Percentiles rank a stretch among this genome's conserved stretches.
phyloP scores from a whole-genome alignment of 2,888 invertebrate genomes.

The Drosophila melanosoma region DNA sequence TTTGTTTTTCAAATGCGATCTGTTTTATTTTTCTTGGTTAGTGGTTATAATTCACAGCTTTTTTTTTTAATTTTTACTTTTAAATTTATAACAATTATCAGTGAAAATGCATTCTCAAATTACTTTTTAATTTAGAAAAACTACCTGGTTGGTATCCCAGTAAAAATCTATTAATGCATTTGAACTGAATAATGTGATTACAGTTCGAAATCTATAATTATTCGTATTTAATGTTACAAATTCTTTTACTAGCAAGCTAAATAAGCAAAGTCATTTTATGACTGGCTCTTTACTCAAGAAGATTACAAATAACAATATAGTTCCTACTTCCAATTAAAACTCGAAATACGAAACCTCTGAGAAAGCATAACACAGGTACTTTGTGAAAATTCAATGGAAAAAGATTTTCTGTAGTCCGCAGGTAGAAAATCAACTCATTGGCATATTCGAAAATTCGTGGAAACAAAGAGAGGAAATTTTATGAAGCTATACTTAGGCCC shows the following conservation, averaged over 20 bases:
- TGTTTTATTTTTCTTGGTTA: not conserved
- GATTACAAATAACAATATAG: not conserved
- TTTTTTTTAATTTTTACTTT: not conserved
- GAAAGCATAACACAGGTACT: slow-evolving; percentile 55
- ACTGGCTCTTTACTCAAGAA: not conserved
- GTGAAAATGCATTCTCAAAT: not conserved
- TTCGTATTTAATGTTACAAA: not conserved
- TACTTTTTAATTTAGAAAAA: not conserved
- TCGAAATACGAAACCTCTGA: slow-evolving; percentile 27
- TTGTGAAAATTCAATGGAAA: slow-evolving; percentile 62
- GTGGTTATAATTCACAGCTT: not conserved
- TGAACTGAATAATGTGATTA: not conserved
- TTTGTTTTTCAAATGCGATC: slow-evolving; percentile 28
- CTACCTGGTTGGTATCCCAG: not conserved
- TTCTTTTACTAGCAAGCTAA: not conserved
- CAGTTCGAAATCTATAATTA: not conserved
- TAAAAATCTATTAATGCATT: not conserved
- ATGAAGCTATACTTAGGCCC: slow-evolving; percentile 9
- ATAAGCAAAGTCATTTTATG: not conserved
- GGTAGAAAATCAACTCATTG: slow-evolving; percentile 46
- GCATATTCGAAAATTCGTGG: slow-evolving; percentile 45
- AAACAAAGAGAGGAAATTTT: slow-evolving; percentile 39
- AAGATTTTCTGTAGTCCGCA: slow-evolving; percentile 52
- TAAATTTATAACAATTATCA: not conserved
- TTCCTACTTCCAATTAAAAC: slow-evolving; percentile 1